A percentile compares a stretch with the other conserved stretches of the same genome.
phyloP scores from a whole-genome alignment of 2,113 vertebrate species.

The Podarcis cretensis region DNA sequence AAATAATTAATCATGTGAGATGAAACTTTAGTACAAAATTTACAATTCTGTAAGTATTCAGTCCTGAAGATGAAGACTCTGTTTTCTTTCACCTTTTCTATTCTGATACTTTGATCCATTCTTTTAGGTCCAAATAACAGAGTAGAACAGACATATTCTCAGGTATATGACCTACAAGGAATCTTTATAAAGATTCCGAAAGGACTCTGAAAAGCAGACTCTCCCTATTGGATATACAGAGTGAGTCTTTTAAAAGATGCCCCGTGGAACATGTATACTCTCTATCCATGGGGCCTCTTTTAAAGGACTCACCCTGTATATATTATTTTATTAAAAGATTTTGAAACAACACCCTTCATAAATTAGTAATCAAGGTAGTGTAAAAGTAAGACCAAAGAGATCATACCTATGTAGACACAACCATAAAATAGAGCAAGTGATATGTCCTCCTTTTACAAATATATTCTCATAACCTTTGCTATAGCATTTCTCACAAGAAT shows the following conservation, averaged over 20 bases:
- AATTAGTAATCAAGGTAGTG: too few relatives aligned
- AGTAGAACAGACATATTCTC: neutral
- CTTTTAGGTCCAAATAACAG: neutral
- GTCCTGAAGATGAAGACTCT: neutral
- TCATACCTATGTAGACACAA: too few relatives aligned
- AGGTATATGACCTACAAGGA: neutral
- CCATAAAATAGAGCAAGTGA: neutral
- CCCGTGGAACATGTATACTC: too few relatives aligned
- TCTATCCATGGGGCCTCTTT: too few relatives aligned
- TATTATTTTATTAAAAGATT: too few relatives aligned
- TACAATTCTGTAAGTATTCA: neutral
- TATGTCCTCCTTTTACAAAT: slow-evolving; percentile 1
- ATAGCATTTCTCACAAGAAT: neutral
- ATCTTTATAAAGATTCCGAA: neutral
- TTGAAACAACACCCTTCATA: too few relatives aligned
- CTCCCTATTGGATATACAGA: too few relatives aligned
- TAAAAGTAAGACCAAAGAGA: too few relatives aligned
- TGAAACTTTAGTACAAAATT: neutral
- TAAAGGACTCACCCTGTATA: neutral
- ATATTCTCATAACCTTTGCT: neutral
- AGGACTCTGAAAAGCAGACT: neutral
- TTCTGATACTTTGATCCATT: neutral
- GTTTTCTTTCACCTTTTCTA: neutral
- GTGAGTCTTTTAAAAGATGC: too few relatives aligned
- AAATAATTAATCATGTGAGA: neutral